Base-by-base conservation (phyloP, 2,888 invertebrate genomes). In the Coleophora flavipennella region DNA sequence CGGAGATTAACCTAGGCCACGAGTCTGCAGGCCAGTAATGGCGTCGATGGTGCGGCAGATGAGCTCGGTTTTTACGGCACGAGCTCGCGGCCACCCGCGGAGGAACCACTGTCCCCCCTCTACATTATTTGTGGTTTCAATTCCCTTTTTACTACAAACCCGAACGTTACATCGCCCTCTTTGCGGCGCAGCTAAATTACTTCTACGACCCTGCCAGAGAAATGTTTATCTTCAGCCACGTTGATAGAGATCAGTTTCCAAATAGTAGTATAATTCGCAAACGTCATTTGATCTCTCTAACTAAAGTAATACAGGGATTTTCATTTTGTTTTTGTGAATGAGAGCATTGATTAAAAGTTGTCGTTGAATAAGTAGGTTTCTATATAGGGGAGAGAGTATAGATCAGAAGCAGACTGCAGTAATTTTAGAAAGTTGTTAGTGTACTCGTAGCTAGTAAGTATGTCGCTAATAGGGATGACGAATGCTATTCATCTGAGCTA, bases 111-210 rank as follows among this genome's bases (percentile, higher is more conserved):
- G 58, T 46, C 57, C 58, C 53, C 63, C 71, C 71, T 67, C 62
- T 71, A 75, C 73, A 71, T 80, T 76, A 79, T 80, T 80, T 76
- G 84, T 70, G 81, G 80, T 80, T 83, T 81, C 79, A 81, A 83
- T 84, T 79, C 73, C 60, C 75, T 83, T 83, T 84, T 83, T 84
- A 80, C 74, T 64, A 57, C 45, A 50, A 70, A 20, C 20, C 3
- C 20, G 20, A 20, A 3, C 3, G 20, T 20, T 6, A 55, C 66
- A 53, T 73, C 71, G 71, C 74, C 72, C 76, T 73, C 69, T 69
- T 70, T 67, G 62, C 57, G 59, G 63, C 48, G 46, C 55, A 61
- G 55, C 53, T 56, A 65, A 69, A 75, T 71, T 67, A 66, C 65
- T 60, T 20, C 3, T 20, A 20, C 20, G 20, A 20, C 20, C 20